Conservation (phyloP, 2,797 vertebrate genomes). For the Myripristis jacobus region DNA sequence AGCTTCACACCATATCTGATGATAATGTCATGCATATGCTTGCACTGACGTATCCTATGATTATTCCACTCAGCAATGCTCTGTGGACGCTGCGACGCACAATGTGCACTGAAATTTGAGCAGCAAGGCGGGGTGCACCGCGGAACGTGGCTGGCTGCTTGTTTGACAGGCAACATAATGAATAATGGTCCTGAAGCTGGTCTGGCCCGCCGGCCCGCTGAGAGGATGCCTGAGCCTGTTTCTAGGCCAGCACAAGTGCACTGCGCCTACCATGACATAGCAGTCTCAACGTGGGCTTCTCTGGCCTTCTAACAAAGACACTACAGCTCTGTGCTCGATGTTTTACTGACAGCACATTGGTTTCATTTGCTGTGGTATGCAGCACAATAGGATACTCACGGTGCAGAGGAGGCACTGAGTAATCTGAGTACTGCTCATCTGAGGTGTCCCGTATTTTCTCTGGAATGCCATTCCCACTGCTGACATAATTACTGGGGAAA, state of each 20-base stretch:
- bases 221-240: constrained; percentile 47
- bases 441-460: constrained; percentile 83
- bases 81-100: constrained; percentile 19
- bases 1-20: not conserved
- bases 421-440: constrained; percentile 81
- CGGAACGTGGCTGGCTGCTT: constrained; percentile 26
- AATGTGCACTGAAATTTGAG: constrained; percentile 40
- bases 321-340: constrained; percentile 1
- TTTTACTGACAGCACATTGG: not conserved
- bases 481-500: constrained; percentile 95
- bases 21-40: not conserved
- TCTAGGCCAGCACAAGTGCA: constrained; percentile 60
- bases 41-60: not conserved
- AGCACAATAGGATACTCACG: constrained; percentile 79
- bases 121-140: constrained; percentile 35
- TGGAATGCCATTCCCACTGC: constrained; percentile 85
- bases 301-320: constrained; percentile 38
- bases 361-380: constrained; percentile 4
- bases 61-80: not conserved
- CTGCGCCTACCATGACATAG: constrained; percentile 70
- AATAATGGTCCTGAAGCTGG: constrained; percentile 69
- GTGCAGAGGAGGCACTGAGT: constrained; percentile 82
- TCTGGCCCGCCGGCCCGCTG: too few species aligned
- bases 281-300: constrained; percentile 50
- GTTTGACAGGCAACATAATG: constrained; percentile 48